phyloP scores from a whole-genome alignment of 1,140 invertebrate genomes.

The Neotoxoptera formosana region DNA sequence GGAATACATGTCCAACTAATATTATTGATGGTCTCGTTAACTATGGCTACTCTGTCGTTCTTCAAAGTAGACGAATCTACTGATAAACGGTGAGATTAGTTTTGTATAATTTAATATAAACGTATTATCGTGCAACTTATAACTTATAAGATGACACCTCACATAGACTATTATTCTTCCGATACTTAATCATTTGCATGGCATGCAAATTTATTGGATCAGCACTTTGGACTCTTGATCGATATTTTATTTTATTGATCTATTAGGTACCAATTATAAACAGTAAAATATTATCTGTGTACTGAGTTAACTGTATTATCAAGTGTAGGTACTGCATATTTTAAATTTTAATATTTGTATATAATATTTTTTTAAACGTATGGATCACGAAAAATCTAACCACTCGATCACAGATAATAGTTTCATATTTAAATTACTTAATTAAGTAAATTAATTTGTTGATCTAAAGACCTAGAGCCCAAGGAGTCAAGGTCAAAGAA shows the following conservation, averaged over 20 bases:
- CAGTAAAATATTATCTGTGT: not conserved
- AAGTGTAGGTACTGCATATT: too few relatives aligned
- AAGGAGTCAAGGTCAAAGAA: not conserved
- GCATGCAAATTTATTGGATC: not conserved
- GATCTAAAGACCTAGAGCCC: not conserved
- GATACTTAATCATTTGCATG: not conserved
- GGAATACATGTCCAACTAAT: constrained; percentile 81
- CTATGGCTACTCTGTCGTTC: constrained; percentile 82
- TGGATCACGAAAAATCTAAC: not conserved
- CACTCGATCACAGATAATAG: not conserved
- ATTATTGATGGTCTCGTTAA: constrained; percentile 76
- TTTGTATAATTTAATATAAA: not conserved
- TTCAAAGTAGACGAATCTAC: constrained; percentile 73
- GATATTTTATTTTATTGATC: not conserved
- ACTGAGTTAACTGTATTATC: not conserved
- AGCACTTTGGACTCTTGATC: not conserved
- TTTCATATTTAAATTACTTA: not conserved
- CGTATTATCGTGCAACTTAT: not conserved
- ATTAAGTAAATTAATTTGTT: not conserved
- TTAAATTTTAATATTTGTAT: too few relatives aligned
- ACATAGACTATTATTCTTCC: not conserved
- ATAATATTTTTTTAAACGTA: not conserved
- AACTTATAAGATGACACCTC: not conserved
- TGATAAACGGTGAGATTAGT: constrained; percentile 33
- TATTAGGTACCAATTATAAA: not conserved